A percentile compares a stretch with the other conserved stretches of the same genome.
Evolutionary conservation across 2,888 invertebrate genomes (phyloP).

Genomic region (Eudasyphora cyanicolor): DNA sequence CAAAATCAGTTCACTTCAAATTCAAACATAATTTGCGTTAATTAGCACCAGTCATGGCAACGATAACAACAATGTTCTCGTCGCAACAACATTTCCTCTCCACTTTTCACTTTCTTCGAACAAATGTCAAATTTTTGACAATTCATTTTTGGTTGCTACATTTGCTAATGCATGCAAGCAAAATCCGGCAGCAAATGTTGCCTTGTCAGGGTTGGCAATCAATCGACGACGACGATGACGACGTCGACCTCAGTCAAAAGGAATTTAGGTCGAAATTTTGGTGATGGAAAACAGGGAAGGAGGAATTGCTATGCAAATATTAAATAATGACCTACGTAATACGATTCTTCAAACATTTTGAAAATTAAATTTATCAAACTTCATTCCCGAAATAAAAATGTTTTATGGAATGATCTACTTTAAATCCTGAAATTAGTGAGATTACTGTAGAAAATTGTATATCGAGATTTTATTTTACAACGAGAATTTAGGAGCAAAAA

Average conservation of each 20-base stretch:
- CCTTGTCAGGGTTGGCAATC: background rate
- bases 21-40: slow-evolving; percentile 19
- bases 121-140: slow-evolving; percentile 14
- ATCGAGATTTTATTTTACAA: no score
- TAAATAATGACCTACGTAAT: no score
- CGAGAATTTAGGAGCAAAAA: no score
- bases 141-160: background rate
- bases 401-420: no score
- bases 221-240: background rate
- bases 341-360: no score
- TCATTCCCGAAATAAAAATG: no score
- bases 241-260: slow-evolving; percentile 20
- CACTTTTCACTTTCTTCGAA: no score
- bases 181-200: background rate
- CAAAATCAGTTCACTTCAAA: background rate
- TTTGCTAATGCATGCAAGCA: background rate
- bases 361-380: no score
- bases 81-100: background rate
- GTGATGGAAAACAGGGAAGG: no score
- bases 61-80: background rate
- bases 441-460: no score
- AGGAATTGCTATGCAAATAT: no score
- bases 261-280: background rate
- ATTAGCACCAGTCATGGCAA: slow-evolving; percentile 18
- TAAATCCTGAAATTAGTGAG: no score